These are phyloP conservation scores for Alligator sinensis DNA, from an alignment of 2,113 vertebrate genomes.

Conservation along the genomic window DNA sequence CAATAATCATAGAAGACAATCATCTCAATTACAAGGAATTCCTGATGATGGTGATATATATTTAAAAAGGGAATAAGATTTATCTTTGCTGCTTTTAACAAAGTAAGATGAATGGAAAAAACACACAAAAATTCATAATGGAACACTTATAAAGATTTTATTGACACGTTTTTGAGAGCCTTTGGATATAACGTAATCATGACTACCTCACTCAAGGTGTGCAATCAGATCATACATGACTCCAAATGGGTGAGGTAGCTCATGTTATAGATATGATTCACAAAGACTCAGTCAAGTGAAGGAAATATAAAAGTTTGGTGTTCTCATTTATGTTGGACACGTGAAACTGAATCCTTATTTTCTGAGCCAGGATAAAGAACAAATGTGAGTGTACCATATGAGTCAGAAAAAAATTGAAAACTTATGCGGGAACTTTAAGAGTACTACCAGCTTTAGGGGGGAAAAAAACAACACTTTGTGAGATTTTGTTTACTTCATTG, in stretches of 20 bases:
- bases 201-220: not conserved
- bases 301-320: constrained; percentile 32
- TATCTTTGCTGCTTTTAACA: not conserved
- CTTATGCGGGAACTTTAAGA: constrained; percentile 27
- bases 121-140: not conserved
- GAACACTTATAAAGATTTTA: not conserved
- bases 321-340: constrained; percentile 56
- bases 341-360: constrained; percentile 58
- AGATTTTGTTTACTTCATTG: constrained; percentile 38
- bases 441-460: not conserved
- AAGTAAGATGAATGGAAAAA: not conserved
- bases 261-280: constrained; percentile 31
- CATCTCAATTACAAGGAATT: too few relatives aligned
- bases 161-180: not conserved
- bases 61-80: not conserved
- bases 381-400: constrained; percentile 63
- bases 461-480: not conserved
- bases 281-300: constrained; percentile 5
- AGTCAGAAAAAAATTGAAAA: constrained; percentile 68
- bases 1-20: too few relatives aligned
- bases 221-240: not conserved
- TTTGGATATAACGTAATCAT: not conserved
- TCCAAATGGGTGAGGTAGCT: not conserved
- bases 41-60: too few relatives aligned
- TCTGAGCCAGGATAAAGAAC: constrained; percentile 69